These are phyloP conservation scores for Scomber scombrus DNA, from an alignment of 2,113 vertebrate genomes.

Conservation along the genomic window DNA sequence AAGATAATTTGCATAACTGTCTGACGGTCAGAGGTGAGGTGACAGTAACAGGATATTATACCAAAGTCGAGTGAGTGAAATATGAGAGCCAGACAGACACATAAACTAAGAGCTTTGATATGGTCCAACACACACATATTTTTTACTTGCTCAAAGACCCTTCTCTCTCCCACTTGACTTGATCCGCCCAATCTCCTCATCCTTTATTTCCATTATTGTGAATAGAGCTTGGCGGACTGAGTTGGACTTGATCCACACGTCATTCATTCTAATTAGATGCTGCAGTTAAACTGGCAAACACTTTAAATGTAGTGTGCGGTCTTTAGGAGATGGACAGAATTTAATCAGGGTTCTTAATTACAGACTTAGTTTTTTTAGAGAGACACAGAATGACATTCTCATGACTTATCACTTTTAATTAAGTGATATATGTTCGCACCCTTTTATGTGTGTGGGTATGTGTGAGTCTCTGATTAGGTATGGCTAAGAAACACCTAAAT, in stretches of 20 bases:
- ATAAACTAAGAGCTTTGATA: conserved; percentile 56
- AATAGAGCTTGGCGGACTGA: conserved; percentile 26
- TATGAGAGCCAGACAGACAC: conserved; percentile 35
- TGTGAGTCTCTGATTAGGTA: not conserved
- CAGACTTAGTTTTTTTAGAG: conserved; percentile 17
- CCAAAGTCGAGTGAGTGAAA: conserved; percentile 24
- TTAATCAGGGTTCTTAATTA: conserved; percentile 59
- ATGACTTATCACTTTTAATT: conserved; percentile 49
- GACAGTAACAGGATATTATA: conserved; percentile 23
- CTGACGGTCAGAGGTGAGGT: conserved; percentile 6
- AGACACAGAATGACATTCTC: conserved; percentile 44
- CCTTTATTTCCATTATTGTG: conserved; percentile 50
- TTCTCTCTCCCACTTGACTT: conserved; percentile 38
- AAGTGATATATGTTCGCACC: conserved; percentile 13
- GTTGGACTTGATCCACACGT: conserved; percentile 41
- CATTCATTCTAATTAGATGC: conserved; percentile 63
- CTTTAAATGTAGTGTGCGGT: conserved; percentile 36
- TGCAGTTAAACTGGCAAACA: conserved; percentile 41
- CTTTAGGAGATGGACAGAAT: conserved; percentile 37
- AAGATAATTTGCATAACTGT: not conserved
- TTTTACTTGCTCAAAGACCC: conserved; percentile 48
- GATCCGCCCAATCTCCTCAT: conserved; percentile 46
- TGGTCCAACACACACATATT: conserved; percentile 47
- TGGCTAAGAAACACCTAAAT: not conserved
- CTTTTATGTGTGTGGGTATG: not conserved